phyloP scores from a whole-genome alignment of 2,888 invertebrate genomes.

The Drosophila borborema region DNA sequence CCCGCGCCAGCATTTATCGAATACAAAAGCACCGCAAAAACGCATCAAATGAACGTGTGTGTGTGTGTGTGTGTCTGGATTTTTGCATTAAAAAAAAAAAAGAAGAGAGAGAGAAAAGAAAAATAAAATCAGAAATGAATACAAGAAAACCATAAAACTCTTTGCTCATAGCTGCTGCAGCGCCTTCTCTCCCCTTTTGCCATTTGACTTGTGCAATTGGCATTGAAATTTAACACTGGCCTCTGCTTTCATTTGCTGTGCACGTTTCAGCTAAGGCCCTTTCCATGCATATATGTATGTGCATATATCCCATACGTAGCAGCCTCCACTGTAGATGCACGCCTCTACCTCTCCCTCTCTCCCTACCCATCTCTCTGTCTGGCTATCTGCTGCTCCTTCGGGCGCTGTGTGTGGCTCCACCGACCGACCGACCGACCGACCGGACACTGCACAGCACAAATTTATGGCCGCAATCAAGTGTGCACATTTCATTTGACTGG shows the following conservation, averaged over 20 bases:
- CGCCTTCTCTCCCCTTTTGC: constrained; percentile 1
- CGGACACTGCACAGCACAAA: constrained; percentile 24
- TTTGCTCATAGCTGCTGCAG: constrained; percentile 4
- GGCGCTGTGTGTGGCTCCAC: constrained; percentile 57
- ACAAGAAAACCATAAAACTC: constrained; percentile 30
- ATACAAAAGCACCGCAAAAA: constrained; percentile 54
- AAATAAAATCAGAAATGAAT: background rate
- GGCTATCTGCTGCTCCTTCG: constrained; percentile 15
- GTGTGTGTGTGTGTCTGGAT: constrained; percentile 10
- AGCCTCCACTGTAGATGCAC: background rate
- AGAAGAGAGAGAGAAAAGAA: background rate
- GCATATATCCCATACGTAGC: background rate
- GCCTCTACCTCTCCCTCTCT: background rate
- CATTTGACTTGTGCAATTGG: constrained; percentile 64
- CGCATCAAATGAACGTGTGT: constrained; percentile 10
- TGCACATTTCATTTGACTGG: constrained; percentile 66
- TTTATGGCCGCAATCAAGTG: constrained; percentile 73
- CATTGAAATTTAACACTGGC: constrained; percentile 75
- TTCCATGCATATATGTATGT: background rate
- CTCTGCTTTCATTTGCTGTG: constrained; percentile 43
- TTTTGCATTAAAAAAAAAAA: constrained; percentile 42
- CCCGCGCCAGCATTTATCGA: constrained; percentile 51
- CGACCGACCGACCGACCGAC: background rate
- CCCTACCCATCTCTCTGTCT: background rate
- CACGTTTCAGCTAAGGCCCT: constrained; percentile 43